Conservation (phyloP, 1,140 invertebrate genomes). For the Calosoma granatense region DNA sequence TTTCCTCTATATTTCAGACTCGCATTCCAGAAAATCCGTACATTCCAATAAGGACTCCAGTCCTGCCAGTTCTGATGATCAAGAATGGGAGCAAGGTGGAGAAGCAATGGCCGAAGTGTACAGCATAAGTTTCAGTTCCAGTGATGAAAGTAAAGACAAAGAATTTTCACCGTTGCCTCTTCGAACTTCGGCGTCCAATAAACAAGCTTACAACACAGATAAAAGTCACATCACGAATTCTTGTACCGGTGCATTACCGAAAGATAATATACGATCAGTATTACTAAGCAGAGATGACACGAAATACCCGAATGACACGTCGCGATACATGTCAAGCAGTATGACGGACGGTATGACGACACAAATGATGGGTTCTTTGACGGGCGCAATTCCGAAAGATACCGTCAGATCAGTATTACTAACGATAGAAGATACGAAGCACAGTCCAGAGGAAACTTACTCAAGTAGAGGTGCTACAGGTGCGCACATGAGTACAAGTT, state of each 20-base stretch:
- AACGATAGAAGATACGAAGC: not conserved
- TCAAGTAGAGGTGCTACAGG: not conserved
- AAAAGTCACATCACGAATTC: conserved; percentile 10
- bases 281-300: not conserved
- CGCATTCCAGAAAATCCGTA: conserved; percentile 9
- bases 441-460: not conserved
- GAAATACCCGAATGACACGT: not conserved
- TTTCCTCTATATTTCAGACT: not conserved
- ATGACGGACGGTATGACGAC: no score
- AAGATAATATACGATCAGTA: conserved; percentile 6
- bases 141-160: conserved; percentile 38
- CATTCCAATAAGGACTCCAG: conserved; percentile 32
- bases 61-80: conserved; percentile 38
- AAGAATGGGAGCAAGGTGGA: conserved; percentile 43
- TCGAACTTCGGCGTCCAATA: not conserved
- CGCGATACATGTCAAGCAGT: no score
- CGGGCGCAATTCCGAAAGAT: conserved; percentile 7
- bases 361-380: conserved; percentile 10
- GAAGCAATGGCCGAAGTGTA: conserved; percentile 58
- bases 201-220: conserved; percentile 20
- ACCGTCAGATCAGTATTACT: not conserved
- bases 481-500: not conserved
- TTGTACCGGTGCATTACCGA: conserved; percentile 8
- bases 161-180: not conserved
- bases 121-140: conserved; percentile 42